Evolutionary conservation across 2,888 invertebrate genomes (phyloP), one percentile per base, ranked within the genome.

Genomic region (Cheilosia pagana): DNA sequence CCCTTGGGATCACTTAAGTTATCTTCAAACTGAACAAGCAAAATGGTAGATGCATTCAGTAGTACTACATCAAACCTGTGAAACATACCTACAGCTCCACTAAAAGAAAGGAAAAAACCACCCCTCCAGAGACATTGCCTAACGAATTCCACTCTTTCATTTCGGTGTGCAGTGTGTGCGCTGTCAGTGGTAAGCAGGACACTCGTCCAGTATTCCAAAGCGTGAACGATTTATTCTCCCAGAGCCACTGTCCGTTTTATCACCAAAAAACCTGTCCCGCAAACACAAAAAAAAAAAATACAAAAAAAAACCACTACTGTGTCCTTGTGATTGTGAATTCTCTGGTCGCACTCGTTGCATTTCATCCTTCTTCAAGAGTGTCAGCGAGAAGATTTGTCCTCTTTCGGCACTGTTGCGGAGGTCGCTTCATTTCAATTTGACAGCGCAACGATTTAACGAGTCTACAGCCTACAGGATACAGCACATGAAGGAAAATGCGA

Each of bases 361-460:
- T 68, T 67, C 60, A 21, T 68, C 41, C 53, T 39, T 53, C 52
- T 60, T 53, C 41, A 67, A 60, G 45, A 45, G 76, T 53, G 67
- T 76, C 68, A 76, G 68, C 43, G 52, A 50, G 52, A 67, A 31
- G 10, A 65, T 50, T 57, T 25, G 55, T 50, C 23, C 65, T 52
- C 48, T 28, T 60, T 52, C 14, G 7, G 10, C 52, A 41, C 16
- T 48, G 28, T 10, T 28, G 28, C 28, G 39, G 41, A 57, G 63
- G 75, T 48, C 75, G 43, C 76, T 77, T 67, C 60, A 77, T 81
- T 71, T 71, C 81, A 77, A 77, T 77, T 77, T 77, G 77, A 71
- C 65, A 71, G 59, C 21, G n/a, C 45, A 43, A 57, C 23, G 39
- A 71, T 71, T 81, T 79, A 59, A 53, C 41, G 55, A 19, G 45